Evolutionary conservation across 2,888 invertebrate genomes (phyloP).

Genomic region (Drosophila birchii): DNA sequence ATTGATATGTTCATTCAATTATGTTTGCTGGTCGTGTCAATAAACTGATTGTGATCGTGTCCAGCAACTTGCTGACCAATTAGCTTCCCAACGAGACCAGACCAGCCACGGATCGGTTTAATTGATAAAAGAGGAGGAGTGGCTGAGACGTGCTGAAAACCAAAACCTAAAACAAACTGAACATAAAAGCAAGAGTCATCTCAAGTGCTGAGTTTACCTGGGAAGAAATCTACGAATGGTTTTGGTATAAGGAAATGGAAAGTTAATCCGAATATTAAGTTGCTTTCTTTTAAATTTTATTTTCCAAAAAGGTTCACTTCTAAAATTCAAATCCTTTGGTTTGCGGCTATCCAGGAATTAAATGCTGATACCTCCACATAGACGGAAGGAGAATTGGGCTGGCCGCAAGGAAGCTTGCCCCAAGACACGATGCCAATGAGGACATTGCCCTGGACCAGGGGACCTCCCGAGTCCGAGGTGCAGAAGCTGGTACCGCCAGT

Average conservation of each 20-base stretch:
- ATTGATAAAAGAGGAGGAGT: constrained; percentile 32
- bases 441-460: constrained; percentile 73
- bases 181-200: constrained; percentile 35
- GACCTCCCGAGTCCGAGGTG: constrained; percentile 83
- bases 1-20: constrained; percentile 79
- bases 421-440: constrained; percentile 86
- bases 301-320: background rate
- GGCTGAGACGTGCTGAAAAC: constrained; percentile 7
- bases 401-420: constrained; percentile 85
- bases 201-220: background rate
- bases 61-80: constrained; percentile 47
- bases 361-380: constrained; percentile 85
- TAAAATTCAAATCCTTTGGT: constrained; percentile 51
- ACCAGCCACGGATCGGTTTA: constrained; percentile 30
- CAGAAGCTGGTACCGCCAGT: constrained; percentile 81
- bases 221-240: background rate
- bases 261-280: background rate
- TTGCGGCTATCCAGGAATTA: constrained; percentile 81
- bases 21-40: constrained; percentile 63
- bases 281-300: background rate
- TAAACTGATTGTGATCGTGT: constrained; percentile 60
- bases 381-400: constrained; percentile 84
- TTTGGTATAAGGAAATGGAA: constrained; percentile 8
- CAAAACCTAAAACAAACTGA: background rate
- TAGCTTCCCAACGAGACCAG: constrained; percentile 44